These are phyloP conservation scores for Thalassarche chlororhynchos DNA, from an alignment of 2,113 vertebrate species.

Conservation along the genomic window DNA sequence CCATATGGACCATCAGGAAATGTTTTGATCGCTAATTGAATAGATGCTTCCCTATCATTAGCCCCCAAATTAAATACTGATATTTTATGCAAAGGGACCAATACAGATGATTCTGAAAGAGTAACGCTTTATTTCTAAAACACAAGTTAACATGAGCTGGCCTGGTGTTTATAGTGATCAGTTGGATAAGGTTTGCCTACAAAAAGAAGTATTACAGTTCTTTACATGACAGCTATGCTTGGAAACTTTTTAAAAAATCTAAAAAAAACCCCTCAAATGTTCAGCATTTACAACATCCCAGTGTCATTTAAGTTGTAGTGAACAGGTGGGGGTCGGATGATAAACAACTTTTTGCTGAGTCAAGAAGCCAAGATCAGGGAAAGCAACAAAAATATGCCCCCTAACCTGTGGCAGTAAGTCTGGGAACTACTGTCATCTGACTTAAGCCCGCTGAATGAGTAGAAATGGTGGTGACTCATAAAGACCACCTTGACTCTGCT, in stretches of 20 bases:
- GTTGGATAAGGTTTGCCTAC: background rate
- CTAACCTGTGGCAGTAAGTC: background rate
- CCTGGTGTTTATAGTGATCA: background rate
- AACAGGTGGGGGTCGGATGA: background rate
- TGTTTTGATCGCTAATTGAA: background rate
- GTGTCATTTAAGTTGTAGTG: background rate
- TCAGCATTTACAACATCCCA: background rate
- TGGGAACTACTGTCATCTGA: background rate
- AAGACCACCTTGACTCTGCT: background rate
- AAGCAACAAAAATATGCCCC: background rate
- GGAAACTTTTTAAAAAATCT: background rate
- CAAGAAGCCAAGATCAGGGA: background rate
- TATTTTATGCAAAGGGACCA: background rate
- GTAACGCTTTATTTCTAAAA: background rate
- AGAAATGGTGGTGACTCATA: background rate
- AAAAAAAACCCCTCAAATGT: background rate
- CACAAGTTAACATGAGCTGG: background rate
- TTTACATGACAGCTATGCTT: background rate
- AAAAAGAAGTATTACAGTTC: background rate
- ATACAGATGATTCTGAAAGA: background rate
- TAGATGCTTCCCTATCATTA: background rate
- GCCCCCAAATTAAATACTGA: background rate
- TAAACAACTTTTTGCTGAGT: background rate
- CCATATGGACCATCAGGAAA: background rate
- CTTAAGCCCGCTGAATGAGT: background rate